phyloP scores from a whole-genome alignment of 2,113 vertebrate species.

The Scalopus aquaticus region DNA sequence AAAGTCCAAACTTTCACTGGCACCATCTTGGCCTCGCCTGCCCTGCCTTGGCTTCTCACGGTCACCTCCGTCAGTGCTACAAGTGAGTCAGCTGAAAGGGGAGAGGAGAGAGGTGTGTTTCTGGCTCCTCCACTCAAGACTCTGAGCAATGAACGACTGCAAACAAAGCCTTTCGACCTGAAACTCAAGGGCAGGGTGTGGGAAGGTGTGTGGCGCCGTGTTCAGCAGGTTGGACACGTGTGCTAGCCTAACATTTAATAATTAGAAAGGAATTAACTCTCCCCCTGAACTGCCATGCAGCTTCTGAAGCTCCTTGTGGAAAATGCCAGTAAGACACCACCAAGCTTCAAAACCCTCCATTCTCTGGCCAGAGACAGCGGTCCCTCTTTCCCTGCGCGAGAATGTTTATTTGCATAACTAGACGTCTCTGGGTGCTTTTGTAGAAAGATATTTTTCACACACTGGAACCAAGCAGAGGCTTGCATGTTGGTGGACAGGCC shows the following conservation, averaged over 20 bases:
- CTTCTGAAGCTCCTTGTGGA: not conserved
- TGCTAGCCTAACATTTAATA: conserved; percentile 47
- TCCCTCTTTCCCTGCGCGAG: not conserved
- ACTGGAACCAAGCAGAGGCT: not conserved
- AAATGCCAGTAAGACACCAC: not conserved
- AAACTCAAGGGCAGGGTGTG: conserved; percentile 68
- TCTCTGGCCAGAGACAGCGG: not conserved
- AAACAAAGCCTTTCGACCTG: conserved; percentile 57
- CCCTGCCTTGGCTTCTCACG: conserved; percentile 20
- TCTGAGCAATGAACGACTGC: conserved; percentile 24
- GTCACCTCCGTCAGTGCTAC: conserved; percentile 26
- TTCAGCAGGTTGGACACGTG: conserved; percentile 55
- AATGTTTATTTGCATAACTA: not conserved
- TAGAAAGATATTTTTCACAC: not conserved
- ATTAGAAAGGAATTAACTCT: conserved; percentile 66
- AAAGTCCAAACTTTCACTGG: conserved; percentile 17
- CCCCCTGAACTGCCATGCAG: not conserved
- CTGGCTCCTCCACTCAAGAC: conserved; percentile 54
- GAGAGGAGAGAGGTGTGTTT: conserved; percentile 59
- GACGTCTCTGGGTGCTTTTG: not conserved
- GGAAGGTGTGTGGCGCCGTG: not conserved
- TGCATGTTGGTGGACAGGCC: not conserved
- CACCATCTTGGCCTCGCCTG: not conserved
- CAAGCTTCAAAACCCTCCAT: not conserved
- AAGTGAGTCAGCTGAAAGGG: conserved; percentile 59